Evolutionary conservation across 2,113 vertebrate genomes (phyloP).

Genomic region (Stictonetta naevosa): DNA sequence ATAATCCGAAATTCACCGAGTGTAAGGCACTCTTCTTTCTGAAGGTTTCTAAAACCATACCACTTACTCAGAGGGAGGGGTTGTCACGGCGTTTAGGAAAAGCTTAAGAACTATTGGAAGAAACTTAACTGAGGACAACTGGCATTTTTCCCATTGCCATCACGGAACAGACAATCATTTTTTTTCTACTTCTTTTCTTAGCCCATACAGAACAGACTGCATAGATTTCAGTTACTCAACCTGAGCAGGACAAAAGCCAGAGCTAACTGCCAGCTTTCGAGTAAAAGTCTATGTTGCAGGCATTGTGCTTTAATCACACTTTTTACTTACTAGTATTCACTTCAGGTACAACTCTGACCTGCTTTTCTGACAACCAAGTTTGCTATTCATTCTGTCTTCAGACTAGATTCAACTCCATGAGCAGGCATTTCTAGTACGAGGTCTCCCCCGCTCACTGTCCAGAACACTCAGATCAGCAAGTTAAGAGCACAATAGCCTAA

Average conservation of each 20-base stretch:
- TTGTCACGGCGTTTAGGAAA: background rate
- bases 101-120: background rate
- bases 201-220: constrained; percentile 39
- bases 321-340: background rate
- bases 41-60: background rate
- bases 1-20: background rate
- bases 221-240: constrained; percentile 29
- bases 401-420: background rate
- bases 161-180: background rate
- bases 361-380: background rate
- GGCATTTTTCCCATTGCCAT: constrained; percentile 7
- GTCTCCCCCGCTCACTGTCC: constrained; percentile 30
- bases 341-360: background rate
- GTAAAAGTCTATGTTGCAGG: background rate
- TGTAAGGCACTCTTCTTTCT: background rate
- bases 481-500: constrained; percentile 50
- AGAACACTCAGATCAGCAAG: constrained; percentile 66
- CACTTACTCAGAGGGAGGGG: background rate
- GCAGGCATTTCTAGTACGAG: background rate
- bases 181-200: constrained; percentile 28
- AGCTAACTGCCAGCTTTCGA: background rate
- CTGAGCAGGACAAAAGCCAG: background rate
- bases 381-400: background rate
- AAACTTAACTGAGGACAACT: constrained; percentile 34
- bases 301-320: background rate